phyloP scores from a whole-genome alignment of 35 echinoderm and acorn worm genomes.

The Heliocidaris erythrogramma region DNA sequence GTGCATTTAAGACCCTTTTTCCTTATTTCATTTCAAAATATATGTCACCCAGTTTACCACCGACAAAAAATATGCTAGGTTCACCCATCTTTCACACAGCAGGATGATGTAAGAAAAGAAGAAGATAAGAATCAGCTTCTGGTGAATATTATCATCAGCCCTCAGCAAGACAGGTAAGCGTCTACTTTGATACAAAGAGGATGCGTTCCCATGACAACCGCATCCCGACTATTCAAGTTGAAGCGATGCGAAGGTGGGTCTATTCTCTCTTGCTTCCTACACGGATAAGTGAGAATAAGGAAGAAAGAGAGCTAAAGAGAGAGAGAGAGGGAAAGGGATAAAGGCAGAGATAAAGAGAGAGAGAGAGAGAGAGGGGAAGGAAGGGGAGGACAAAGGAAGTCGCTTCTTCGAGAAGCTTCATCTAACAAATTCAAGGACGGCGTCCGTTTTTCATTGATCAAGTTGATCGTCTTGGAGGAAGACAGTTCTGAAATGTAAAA shows the following conservation, averaged over 20 bases:
- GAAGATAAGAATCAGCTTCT: background rate
- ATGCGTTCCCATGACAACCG: background rate
- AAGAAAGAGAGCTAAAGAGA: background rate
- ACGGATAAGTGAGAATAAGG: background rate
- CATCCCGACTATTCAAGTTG: conserved; percentile 8
- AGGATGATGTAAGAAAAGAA: background rate
- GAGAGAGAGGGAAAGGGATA: background rate
- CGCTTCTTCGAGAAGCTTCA: background rate
- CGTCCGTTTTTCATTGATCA: background rate
- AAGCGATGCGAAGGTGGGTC: background rate
- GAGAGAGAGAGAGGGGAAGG: background rate
- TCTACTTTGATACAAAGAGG: background rate
- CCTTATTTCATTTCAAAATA: background rate
- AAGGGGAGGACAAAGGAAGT: background rate
- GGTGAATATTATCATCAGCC: background rate
- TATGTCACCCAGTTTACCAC: background rate
- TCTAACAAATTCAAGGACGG: background rate
- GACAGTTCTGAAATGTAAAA: background rate
- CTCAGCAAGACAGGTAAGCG: background rate
- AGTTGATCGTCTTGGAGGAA: background rate
- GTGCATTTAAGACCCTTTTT: background rate
- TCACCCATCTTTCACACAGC: background rate
- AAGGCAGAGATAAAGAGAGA: background rate
- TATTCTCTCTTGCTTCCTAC: background rate
- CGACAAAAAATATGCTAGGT: background rate